Conservation (phyloP, 2,113 vertebrate genomes). For the Apeltes quadracus region DNA sequence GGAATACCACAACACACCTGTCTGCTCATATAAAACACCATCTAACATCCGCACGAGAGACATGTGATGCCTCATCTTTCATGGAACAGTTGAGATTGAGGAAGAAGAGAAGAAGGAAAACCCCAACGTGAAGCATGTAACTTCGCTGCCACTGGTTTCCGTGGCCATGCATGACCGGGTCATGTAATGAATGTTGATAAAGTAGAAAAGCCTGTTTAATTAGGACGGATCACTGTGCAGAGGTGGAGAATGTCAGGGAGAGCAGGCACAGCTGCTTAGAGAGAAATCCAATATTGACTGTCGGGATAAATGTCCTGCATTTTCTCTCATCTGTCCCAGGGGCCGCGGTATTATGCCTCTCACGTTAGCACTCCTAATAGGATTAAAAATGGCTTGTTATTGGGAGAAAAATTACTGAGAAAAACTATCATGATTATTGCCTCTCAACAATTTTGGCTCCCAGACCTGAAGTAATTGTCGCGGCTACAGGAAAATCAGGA, state of each 20-base stretch:
- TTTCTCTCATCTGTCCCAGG: constrained; percentile 80
- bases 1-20: constrained; percentile 52
- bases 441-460: constrained; percentile 68
- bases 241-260: constrained; percentile 81
- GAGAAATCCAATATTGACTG: constrained; percentile 82
- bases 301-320: constrained; percentile 81
- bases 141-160: constrained; percentile 52
- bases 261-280: constrained; percentile 80
- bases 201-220: constrained; percentile 78
- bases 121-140: constrained; percentile 48
- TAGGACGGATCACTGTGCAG: constrained; percentile 79
- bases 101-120: constrained; percentile 48
- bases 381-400: constrained; percentile 82
- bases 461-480: constrained; percentile 59
- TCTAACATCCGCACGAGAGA: not conserved
- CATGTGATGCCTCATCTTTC: constrained; percentile 44
- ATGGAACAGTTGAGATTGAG: constrained; percentile 32
- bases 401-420: constrained; percentile 76
- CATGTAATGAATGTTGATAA: constrained; percentile 81
- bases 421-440: constrained; percentile 76
- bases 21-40: not conserved
- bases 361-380: constrained; percentile 78
- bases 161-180: constrained; percentile 71
- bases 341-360: constrained; percentile 76
- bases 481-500: constrained; percentile 42